Base-by-base conservation (phyloP, 2,888 invertebrate genomes). In the Parapristionchus giblindavisi region DNA sequence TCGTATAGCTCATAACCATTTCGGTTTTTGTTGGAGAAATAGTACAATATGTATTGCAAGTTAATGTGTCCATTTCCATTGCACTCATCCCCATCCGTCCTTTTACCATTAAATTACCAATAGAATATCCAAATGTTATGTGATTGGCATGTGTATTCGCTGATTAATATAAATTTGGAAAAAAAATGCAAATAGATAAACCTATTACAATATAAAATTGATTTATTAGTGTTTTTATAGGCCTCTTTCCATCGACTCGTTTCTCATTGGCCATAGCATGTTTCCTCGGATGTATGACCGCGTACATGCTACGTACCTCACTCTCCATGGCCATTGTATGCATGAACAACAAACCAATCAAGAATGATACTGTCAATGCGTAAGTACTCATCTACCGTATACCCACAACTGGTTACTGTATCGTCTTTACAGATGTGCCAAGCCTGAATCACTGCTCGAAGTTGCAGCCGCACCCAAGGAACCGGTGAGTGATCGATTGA, bases 321-420 rank as follows among this genome's bases (percentile, higher is more conserved):
- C 91, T 96, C 80, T 95, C 94, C 80, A 93, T 96, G 24, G 95
- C 94, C 3, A 93, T 96, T 81, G 94, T 96, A 58, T 94, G 94
- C 78, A 96, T 96, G 96, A 94, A 85, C 52, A 91, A 65, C 91
- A 91, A 29, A 38, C 51, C 68, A 27, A 27, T 52, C 68, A 68
- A 51, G 52, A 65, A 65, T 36, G 63, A 65, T 3, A 43, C 63
- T n/a, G 11, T 2, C 8, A 61, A 4, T 80, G 51, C 75, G 81
- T 29, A 51, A 78, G 29, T 24, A 27, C 66, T 58, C 38, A 34
- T 1, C 6, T 56, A 60, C 38, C 2, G 60, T 66, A 24, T 34
- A 32, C 2, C 6, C 11, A 1, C 52, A 29, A 43, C 36, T 61
- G 73, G 8, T 27, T 56, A 34, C 61, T n/a, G 29, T 11, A n/a